Conservation (phyloP, 2,888 invertebrate species). For the Limnephilus auricula region DNA sequence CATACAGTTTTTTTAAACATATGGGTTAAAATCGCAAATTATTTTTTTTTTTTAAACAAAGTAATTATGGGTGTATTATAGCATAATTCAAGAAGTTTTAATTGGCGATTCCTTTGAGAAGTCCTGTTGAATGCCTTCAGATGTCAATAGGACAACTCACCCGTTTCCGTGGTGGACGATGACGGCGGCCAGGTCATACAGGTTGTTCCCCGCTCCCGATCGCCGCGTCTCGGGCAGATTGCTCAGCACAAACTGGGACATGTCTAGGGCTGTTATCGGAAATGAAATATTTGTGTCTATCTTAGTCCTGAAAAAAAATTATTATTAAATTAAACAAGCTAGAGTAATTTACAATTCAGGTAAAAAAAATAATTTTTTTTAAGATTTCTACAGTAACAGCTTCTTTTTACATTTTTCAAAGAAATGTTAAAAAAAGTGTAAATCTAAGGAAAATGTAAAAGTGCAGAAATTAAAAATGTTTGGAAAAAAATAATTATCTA, state of each 20-base stretch:
- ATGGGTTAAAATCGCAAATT: too few species aligned
- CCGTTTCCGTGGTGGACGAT: conserved; percentile 90
- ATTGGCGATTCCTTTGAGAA: neutral
- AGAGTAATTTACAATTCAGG: neutral
- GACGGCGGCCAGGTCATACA: conserved; percentile 89
- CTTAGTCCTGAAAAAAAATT: conserved; percentile 77
- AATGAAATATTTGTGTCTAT: conserved; percentile 88
- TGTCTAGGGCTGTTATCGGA: conserved; percentile 85
- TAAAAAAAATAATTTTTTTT: too few species aligned
- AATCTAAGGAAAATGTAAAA: too few species aligned
- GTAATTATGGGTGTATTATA: too few species aligned
- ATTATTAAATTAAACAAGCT: neutral
- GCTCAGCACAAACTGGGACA: conserved; percentile 86
- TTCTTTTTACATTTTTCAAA: too few species aligned
- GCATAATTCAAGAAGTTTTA: too few species aligned
- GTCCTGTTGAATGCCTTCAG: neutral
- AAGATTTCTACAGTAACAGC: too few species aligned
- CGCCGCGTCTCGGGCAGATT: conserved; percentile 82
- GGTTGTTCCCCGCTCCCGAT: conserved; percentile 79
- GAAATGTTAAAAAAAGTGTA: too few species aligned
- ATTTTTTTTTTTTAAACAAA: too few species aligned
- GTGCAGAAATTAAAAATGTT: too few species aligned
- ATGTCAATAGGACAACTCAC: conserved; percentile 72
- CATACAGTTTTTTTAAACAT: too few species aligned
- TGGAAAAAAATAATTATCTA: too few species aligned